Conservation (phyloP, 1,140 invertebrate species). For the Hypsibius dujardini region DNA sequence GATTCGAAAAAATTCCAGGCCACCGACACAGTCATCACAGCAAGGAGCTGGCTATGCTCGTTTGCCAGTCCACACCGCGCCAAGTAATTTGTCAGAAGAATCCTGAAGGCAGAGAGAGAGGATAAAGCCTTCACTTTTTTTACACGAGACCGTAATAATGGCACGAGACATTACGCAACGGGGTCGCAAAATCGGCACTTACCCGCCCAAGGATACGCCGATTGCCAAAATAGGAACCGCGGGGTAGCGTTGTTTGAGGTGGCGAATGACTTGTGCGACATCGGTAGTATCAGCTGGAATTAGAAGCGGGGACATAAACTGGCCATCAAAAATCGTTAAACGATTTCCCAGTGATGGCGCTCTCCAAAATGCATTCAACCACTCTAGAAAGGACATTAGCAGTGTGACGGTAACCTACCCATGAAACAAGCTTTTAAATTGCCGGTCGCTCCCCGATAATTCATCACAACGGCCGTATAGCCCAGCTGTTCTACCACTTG, state of each 20-base stretch:
- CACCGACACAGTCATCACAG: slow-evolving; percentile 58
- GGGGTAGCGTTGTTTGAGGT: slow-evolving; percentile 45
- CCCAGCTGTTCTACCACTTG: slow-evolving; percentile 45
- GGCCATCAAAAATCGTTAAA: background rate
- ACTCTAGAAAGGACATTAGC: background rate
- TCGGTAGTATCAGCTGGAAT: slow-evolving; percentile 33
- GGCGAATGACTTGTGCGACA: slow-evolving; percentile 51
- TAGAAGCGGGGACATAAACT: background rate
- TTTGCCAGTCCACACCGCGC: slow-evolving; percentile 37
- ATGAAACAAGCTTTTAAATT: background rate
- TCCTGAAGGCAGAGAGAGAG: slow-evolving; percentile 30
- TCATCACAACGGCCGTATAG: slow-evolving; percentile 34
- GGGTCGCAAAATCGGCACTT: slow-evolving; percentile 21
- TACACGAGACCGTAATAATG: background rate
- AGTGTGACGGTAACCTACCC: slow-evolving; percentile 17
- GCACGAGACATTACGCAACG: background rate
- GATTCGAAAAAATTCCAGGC: slow-evolving; percentile 61
- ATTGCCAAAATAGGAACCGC: slow-evolving; percentile 49
- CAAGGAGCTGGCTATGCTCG: slow-evolving; percentile 42
- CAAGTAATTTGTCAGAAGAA: slow-evolving; percentile 58
- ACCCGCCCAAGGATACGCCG: slow-evolving; percentile 62
- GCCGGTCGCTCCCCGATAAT: background rate
- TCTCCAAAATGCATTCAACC: slow-evolving; percentile 22
- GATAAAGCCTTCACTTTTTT: background rate
- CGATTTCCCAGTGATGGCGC: slow-evolving; percentile 24